phyloP scores from a whole-genome alignment of 2,888 invertebrate genomes.

The Hecatera dysodea region DNA sequence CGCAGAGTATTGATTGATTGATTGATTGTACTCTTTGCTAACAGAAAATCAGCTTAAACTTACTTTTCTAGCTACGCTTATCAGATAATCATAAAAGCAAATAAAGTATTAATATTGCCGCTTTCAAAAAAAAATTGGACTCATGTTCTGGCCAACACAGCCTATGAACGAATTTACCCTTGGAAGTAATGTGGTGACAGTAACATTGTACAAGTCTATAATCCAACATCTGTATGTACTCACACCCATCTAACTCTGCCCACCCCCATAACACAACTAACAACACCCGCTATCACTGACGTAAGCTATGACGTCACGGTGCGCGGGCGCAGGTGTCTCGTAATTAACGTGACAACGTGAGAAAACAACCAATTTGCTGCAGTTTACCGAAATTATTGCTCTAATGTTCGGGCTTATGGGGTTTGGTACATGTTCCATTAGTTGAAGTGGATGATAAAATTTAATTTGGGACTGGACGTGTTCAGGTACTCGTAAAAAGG shows the following conservation, averaged over 20 bases:
- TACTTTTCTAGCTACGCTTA: too few species aligned
- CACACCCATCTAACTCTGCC: conserved; percentile 1
- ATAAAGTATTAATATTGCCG: too few species aligned
- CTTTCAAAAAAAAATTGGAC: too few species aligned
- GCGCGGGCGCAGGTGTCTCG: conserved; percentile 71
- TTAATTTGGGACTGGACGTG: not conserved
- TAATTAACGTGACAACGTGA: conserved; percentile 75
- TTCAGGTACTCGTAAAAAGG: not conserved
- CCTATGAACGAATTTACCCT: not conserved
- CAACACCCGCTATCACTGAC: conserved; percentile 36
- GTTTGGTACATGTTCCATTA: conserved; percentile 31
- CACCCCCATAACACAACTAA: conserved; percentile 42
- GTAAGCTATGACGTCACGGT: conserved; percentile 66
- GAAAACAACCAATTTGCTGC: conserved; percentile 76
- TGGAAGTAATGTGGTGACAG: not conserved
- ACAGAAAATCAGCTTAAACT: too few species aligned
- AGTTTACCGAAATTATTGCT: conserved; percentile 63
- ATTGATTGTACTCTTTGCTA: too few species aligned
- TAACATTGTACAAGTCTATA: conserved; percentile 1
- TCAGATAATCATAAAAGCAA: too few species aligned
- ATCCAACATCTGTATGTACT: conserved; percentile 9
- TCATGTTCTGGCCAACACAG: too few species aligned
- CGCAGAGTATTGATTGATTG: too few species aligned
- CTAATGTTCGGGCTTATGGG: conserved; percentile 29
- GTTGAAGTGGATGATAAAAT: conserved; percentile 3